These are phyloP conservation scores for Drosophila atripex DNA, from an alignment of 2,888 invertebrate species.

Conservation along the genomic window DNA sequence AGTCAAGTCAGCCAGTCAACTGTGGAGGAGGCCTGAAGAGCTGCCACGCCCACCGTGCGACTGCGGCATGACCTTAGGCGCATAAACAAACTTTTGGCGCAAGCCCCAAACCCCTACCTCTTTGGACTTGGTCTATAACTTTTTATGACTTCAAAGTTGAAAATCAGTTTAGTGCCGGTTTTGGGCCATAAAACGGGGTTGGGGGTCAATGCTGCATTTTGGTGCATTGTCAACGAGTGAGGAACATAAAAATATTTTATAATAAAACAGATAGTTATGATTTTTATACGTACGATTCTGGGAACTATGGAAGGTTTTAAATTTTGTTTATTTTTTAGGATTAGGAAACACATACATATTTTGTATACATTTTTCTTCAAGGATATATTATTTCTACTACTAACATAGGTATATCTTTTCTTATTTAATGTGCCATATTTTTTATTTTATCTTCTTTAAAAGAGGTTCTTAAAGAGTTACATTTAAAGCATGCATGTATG, in stretches of 20 bases:
- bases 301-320: no score
- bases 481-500: no score
- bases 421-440: no score
- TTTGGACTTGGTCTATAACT: constrained; percentile 53
- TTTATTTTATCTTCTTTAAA: no score
- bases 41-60: constrained; percentile 49
- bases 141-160: constrained; percentile 49
- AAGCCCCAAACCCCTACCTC: constrained; percentile 21
- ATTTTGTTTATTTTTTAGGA: no score
- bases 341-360: no score
- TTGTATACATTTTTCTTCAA: no score
- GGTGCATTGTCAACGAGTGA: constrained; percentile 44
- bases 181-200: constrained; percentile 43
- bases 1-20: constrained; percentile 55
- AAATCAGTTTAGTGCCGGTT: constrained; percentile 35
- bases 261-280: background rate
- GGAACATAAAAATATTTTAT: background rate
- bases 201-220: constrained; percentile 57
- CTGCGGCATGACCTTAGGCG: constrained; percentile 69
- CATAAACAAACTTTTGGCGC: constrained; percentile 63
- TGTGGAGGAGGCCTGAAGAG: constrained; percentile 45
- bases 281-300: no score
- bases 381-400: no score
- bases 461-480: no score
- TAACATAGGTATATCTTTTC: no score